A percentile compares a stretch with the other conserved stretches of the same genome.
phyloP scores from a whole-genome alignment of 2,113 vertebrate species.

The Lipophrys pholis region DNA sequence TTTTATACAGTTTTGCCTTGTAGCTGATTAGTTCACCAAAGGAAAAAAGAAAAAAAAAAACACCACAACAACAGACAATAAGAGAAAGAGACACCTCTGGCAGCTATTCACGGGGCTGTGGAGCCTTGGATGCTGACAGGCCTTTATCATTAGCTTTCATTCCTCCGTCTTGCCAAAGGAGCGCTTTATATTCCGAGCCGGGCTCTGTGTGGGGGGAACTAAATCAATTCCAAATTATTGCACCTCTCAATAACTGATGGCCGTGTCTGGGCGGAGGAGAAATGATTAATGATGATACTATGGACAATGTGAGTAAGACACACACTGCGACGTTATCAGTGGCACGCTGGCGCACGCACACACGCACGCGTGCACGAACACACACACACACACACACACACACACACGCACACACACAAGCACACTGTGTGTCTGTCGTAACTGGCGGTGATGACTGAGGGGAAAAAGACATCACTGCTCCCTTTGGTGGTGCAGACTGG shows the following conservation, averaged over 20 bases:
- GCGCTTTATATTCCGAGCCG: slow-evolving; percentile 69
- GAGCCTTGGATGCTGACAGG: slow-evolving; percentile 53
- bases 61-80: slow-evolving; percentile 7
- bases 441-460: slow-evolving; percentile 47
- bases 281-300: slow-evolving; percentile 81
- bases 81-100: slow-evolving; percentile 35
- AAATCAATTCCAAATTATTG: slow-evolving; percentile 83
- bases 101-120: slow-evolving; percentile 49
- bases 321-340: slow-evolving; percentile 68
- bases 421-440: slow-evolving; percentile 32
- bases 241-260: slow-evolving; percentile 80
- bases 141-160: slow-evolving; percentile 64
- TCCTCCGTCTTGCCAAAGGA: slow-evolving; percentile 57
- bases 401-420: slow-evolving; percentile 21
- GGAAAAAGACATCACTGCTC: slow-evolving; percentile 51
- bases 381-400: slow-evolving; percentile 31
- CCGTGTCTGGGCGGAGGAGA: slow-evolving; percentile 66
- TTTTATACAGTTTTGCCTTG: slow-evolving; percentile 15
- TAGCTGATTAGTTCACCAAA: slow-evolving; percentile 21
- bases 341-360: slow-evolving; percentile 45
- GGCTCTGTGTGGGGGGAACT: slow-evolving; percentile 59
- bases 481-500: slow-evolving; percentile 20
- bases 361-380: slow-evolving; percentile 34
- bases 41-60: slow-evolving; percentile 26
- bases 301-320: slow-evolving; percentile 79